Percentiles rank a stretch among this genome's conserved stretches.
Evolutionary conservation across 2,113 vertebrate genomes (phyloP).

Genomic region (Petroica traversi): DNA sequence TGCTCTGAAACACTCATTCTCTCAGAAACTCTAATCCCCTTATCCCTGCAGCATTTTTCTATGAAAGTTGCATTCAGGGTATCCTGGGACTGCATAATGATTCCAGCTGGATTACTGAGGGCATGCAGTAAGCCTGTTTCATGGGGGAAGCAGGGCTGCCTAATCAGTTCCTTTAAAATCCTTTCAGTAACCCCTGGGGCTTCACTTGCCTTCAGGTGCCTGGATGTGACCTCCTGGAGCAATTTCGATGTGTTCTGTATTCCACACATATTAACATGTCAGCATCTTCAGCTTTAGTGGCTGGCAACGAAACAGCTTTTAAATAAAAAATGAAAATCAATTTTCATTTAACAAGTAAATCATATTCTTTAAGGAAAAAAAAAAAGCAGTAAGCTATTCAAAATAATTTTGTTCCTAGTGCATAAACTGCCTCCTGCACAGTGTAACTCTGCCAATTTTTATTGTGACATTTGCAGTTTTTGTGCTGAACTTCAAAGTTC

Average conservation of each 20-base stretch:
- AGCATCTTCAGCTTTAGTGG: background rate
- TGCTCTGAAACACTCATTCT: background rate
- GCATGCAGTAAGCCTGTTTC: background rate
- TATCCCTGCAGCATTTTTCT: conserved; percentile 1
- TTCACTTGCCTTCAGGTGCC: background rate
- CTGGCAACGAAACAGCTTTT: background rate
- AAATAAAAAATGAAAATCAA: background rate
- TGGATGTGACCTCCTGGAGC: background rate
- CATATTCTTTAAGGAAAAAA: background rate
- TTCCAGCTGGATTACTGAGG: background rate
- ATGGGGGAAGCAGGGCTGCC: background rate
- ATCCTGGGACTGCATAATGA: background rate
- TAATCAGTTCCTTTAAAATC: conserved; percentile 9
- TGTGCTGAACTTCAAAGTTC: background rate
- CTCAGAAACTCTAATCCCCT: background rate
- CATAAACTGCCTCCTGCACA: background rate
- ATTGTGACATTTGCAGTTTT: background rate
- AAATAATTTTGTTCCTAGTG: background rate
- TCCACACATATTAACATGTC: background rate
- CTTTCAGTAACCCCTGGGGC: background rate
- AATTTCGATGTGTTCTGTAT: background rate
- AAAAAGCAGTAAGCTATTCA: background rate
- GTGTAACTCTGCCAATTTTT: background rate
- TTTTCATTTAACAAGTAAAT: background rate
- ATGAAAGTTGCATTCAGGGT: background rate